These are phyloP conservation scores for Gadus macrocephalus DNA, from an alignment of 2,113 vertebrate genomes.

Conservation along the genomic window DNA sequence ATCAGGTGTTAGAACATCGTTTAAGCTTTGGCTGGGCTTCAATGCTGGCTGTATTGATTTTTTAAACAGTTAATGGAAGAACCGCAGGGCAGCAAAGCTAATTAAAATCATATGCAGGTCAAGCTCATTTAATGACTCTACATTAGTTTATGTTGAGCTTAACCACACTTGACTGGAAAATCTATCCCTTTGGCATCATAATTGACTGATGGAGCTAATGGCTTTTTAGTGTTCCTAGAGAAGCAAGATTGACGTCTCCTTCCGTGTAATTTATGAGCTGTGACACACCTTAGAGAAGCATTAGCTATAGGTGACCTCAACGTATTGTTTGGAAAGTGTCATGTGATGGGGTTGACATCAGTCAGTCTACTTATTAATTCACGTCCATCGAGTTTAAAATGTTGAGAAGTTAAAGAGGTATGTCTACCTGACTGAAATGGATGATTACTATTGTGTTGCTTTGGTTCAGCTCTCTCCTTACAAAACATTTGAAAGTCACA, in stretches of 20 bases:
- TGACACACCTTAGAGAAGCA: no score
- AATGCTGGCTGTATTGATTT: constrained; percentile 66
- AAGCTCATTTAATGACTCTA: constrained; percentile 74
- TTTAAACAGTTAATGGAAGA: constrained; percentile 74
- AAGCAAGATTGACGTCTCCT: constrained; percentile 33
- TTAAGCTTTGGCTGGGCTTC: constrained; percentile 61
- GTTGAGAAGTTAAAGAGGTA: no score
- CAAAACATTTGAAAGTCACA: no score
- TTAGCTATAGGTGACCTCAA: no score
- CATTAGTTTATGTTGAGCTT: constrained; percentile 73
- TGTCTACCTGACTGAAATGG: no score
- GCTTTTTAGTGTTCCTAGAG: constrained; percentile 56
- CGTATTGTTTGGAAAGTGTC: no score
- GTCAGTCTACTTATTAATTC: no score
- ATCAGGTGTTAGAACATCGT: constrained; percentile 65
- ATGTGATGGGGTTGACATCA: no score
- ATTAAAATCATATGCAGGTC: constrained; percentile 77
- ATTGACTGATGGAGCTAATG: constrained; percentile 70
- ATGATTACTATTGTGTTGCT: no score
- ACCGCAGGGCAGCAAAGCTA: constrained; percentile 72
- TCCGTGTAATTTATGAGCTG: no score
- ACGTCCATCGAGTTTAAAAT: no score
- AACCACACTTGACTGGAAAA: constrained; percentile 70
- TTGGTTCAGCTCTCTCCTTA: no score
- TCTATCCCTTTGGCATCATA: constrained; percentile 65